Evolutionary conservation across 2,888 invertebrate genomes (phyloP), one percentile per base, ranked within the genome.

Genomic region (Carterocephalus palaemon): DNA sequence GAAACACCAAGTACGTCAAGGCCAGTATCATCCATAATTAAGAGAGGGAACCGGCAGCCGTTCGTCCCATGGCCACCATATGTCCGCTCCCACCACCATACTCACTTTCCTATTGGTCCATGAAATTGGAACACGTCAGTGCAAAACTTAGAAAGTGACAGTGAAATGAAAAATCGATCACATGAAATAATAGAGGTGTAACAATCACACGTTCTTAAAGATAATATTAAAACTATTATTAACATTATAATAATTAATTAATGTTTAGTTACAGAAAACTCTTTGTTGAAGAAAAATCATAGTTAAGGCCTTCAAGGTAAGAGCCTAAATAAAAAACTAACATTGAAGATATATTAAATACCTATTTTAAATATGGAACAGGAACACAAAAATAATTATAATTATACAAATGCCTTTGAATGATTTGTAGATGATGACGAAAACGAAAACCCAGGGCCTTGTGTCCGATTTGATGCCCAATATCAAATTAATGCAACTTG

Each of bases 381-480:
- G n/a, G n/a, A n/a, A n/a, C n/a, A n/a, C n/a, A 15, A 24, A 34
- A 31, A 47, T 37, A 6, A 10, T 13, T n/a, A 26, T 22, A 37
- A 24, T 29, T 16, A 12, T 37, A 6, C 40, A n/a, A n/a, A n/a
- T n/a, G n/a, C n/a, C n/a, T n/a, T n/a, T n/a, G n/a, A n/a, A n/a
- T n/a, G n/a, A 62, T 48, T 69, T 62, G 2, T 65, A 87, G 88
- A 87, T 88, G 88, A 81, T 86, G 79, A 71, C 62, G 48, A 85
- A 81, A 64, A 64, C 65, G 55, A 86, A 84, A 57, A 58, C 75
- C 12, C 79, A 76, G 65, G 95, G 95, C 75, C 91, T 95, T 37
- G 94, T 95, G 83, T 91, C 93, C 70, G 95, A 95, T 73, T 85
- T 95, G 62, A 91, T 94, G 92, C 94, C 95, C 28, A 94, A 94